A percentile compares a stretch with the other conserved stretches of the same genome.
Conservation (phyloP, 2,797 vertebrate species). For the Serranus cabrilla region DNA sequence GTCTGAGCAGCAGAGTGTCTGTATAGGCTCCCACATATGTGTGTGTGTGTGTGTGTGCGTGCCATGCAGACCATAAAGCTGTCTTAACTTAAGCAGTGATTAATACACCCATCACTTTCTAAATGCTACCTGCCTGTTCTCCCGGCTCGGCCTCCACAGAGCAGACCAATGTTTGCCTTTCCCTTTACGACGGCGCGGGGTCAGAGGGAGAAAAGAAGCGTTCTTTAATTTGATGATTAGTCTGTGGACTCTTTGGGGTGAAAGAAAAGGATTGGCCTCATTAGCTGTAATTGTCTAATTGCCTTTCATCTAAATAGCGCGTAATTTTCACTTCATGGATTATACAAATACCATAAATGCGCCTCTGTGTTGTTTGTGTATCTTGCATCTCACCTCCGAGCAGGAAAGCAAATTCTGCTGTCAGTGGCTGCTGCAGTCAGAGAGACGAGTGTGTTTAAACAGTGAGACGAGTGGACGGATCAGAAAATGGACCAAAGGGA, state of each 20-base stretch:
- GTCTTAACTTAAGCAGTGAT: constrained; percentile 88
- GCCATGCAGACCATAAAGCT: constrained; percentile 81
- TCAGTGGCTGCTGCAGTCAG: constrained; percentile 44
- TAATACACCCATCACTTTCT: constrained; percentile 90
- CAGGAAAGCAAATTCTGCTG: constrained; percentile 63
- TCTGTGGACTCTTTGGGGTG: constrained; percentile 80
- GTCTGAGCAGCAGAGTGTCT: constrained; percentile 60
- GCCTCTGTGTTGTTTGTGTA: constrained; percentile 82
- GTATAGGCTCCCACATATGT: constrained; percentile 41
- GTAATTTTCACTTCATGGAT: constrained; percentile 85
- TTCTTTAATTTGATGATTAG: constrained; percentile 92
- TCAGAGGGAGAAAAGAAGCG: constrained; percentile 82
- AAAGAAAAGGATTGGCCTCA: constrained; percentile 89
- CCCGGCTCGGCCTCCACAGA: constrained; percentile 75
- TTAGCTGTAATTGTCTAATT: constrained; percentile 90
- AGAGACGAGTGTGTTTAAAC: constrained; percentile 70
- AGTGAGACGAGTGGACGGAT: constrained; percentile 46
- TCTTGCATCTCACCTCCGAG: constrained; percentile 70
- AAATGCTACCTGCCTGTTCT: constrained; percentile 85
- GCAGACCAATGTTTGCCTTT: constrained; percentile 86
- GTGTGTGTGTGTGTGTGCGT: constrained; percentile 40
- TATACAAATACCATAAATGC: constrained; percentile 85
- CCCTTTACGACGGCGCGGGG: constrained; percentile 73
- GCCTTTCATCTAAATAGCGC: constrained; percentile 86
- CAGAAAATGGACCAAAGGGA: constrained; percentile 51